Base-by-base conservation (phyloP, 2,113 vertebrate genomes). In the Thunnus thynnus region DNA sequence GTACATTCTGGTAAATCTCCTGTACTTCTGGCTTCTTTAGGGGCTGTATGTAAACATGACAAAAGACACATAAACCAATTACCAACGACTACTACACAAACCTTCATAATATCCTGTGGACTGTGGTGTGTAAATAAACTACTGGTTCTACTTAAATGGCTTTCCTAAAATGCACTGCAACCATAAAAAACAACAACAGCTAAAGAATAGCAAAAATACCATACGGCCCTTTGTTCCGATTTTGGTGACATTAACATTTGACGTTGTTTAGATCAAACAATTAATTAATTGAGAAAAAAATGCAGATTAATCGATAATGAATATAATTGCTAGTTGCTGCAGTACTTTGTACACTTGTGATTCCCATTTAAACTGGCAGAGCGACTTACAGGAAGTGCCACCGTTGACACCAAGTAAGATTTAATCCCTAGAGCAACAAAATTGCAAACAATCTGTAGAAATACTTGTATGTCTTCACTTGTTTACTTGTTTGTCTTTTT, bases 71-170 rank as follows among this genome's bases (percentile, higher is more conserved):
- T 30, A 65, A 22, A 50, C 16, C 17, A 41, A 41, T 9, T 9
- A 41, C 36, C 2, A 36, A 41, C 8, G 36, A 41, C 36, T 41
- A 41, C 36, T 2, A 41, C 36, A 41, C 6, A 18, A 5, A 20
- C 32, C 46, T 44, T 20, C 8, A 30, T 17, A 60, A n/a, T 65
- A 17, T n/a, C 13, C 11, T 22, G 36, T 61, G 7, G 13, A 22
- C 67, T 12, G 66, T 64, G 32, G 5, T 56, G 32, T 58, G 44
- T 64, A 63, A 79, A 75, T 63, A 70, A 57, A 76, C n/a, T n/a
- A n/a, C n/a, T n/a, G n/a, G n/a, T n/a, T n/a, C 4, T 52, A 0
- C 0, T 54, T 58, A 12, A 51, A 63, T 13, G 52, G 57, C 13
- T 32, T 20, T 50, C 25, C 51, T 2, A 48, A 32, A 72, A 60